Conservation (phyloP, 2,888 invertebrate genomes). For the Pseudeuparius sepicola region DNA sequence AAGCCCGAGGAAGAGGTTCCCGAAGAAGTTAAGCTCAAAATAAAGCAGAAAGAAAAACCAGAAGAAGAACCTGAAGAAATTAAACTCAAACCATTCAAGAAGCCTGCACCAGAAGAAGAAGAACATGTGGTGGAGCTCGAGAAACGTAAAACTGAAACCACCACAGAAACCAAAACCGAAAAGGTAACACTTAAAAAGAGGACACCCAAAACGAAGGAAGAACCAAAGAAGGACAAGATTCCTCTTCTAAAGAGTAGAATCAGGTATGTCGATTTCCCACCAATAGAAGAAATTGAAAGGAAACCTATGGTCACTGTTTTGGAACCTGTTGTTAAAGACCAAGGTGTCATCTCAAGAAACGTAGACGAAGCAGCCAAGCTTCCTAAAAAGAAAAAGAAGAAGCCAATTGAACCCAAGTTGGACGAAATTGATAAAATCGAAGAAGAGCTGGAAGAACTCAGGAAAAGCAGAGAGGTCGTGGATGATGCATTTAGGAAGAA, state of each 20-base stretch:
- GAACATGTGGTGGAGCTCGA: conserved; percentile 12
- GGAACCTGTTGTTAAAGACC: conserved; percentile 45
- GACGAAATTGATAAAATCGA: conserved; percentile 24
- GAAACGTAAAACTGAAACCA: conserved; percentile 17
- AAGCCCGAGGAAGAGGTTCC: conserved; percentile 27
- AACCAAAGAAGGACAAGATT: conserved; percentile 28
- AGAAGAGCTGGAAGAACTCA: conserved; percentile 27
- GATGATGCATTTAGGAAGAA: conserved; percentile 27
- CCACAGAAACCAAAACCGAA: conserved; percentile 26
- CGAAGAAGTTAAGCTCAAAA: conserved; percentile 18
- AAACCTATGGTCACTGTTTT: conserved; percentile 30
- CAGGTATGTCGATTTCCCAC: conserved; percentile 34
- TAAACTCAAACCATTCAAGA: conserved; percentile 28
- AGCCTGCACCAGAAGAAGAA: conserved; percentile 24
- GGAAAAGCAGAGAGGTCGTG: conserved; percentile 20
- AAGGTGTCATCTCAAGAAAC: conserved; percentile 53
- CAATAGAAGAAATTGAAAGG: conserved; percentile 25
- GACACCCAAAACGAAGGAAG: conserved; percentile 17
- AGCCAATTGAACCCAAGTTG: conserved; percentile 27
- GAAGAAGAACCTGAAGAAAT: conserved; percentile 31
- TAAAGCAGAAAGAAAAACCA: conserved; percentile 29
- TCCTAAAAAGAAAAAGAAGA: conserved; percentile 25
- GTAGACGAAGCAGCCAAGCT: conserved; percentile 24
- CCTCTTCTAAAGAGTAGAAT: conserved; percentile 35
- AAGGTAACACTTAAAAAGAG: conserved; percentile 23